These are phyloP conservation scores for Triops longicaudatus DNA, from an alignment of 1,140 invertebrate genomes.

Conservation along the genomic window DNA sequence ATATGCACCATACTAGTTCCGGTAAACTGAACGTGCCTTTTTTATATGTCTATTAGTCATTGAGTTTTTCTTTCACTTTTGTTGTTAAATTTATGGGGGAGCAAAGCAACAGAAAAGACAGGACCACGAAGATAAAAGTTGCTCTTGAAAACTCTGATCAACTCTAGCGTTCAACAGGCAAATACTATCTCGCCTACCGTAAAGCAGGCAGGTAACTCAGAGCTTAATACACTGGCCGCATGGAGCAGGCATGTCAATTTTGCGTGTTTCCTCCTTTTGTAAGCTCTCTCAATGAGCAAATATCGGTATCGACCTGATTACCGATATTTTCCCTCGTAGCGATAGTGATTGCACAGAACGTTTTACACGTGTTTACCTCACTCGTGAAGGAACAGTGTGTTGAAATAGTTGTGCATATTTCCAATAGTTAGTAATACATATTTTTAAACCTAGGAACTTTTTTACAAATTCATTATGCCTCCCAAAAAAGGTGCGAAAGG, in stretches of 20 bases:
- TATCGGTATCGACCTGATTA: not conserved
- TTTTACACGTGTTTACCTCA: not conserved
- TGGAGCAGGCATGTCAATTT: not conserved
- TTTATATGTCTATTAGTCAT: too few species aligned
- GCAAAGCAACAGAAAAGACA: too few species aligned
- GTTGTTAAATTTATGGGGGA: too few species aligned
- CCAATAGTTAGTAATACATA: not conserved
- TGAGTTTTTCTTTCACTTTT: too few species aligned
- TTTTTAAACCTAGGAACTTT: not conserved
- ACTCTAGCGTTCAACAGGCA: too few species aligned
- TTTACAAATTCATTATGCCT: constrained; percentile 40
- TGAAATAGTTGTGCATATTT: not conserved
- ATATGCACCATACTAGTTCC: too few species aligned
- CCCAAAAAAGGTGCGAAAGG: constrained; percentile 50
- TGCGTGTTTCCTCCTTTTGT: not conserved
- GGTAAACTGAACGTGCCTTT: too few species aligned
- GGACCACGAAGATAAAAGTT: too few species aligned
- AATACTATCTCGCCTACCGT: not conserved
- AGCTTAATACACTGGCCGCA: not conserved
- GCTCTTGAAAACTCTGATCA: too few species aligned
- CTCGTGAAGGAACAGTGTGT: not conserved
- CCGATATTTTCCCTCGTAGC: not conserved
- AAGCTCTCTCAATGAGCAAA: not conserved
- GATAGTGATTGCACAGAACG: not conserved
- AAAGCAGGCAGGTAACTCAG: not conserved